Conservation (phyloP, 2,888 invertebrate species). For the Cryptus viduatorius region DNA sequence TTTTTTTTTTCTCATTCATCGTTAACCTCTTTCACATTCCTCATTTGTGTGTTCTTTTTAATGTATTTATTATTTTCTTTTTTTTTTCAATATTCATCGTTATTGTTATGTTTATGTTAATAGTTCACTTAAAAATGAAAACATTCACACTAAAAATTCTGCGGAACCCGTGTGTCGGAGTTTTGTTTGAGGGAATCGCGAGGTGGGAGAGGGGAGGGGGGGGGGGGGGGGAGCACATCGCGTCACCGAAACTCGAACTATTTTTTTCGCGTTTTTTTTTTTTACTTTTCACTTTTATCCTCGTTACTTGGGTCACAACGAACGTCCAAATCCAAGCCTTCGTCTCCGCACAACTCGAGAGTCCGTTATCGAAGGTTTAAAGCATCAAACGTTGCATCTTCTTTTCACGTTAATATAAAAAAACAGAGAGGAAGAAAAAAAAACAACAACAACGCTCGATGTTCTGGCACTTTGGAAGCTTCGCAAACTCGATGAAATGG, state of each 20-base stretch:
- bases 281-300: conserved; percentile 10
- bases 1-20: conserved; percentile 63
- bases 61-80: no score
- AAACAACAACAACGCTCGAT: conserved; percentile 38
- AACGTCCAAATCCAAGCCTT: conserved; percentile 48
- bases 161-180: conserved; percentile 63
- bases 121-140: conserved; percentile 75
- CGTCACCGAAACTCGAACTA: conserved; percentile 60
- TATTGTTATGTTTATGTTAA: conserved; percentile 66
- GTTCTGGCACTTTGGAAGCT: conserved; percentile 57
- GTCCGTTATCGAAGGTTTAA: conserved; percentile 42
- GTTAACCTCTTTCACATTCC: conserved; percentile 30
- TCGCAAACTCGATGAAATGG: conserved; percentile 42
- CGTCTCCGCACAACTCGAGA: conserved; percentile 44
- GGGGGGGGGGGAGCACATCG: not conserved
- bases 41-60: conserved; percentile 47
- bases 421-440: conserved; percentile 7
- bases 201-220: not conserved
- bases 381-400: conserved; percentile 45
- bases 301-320: conserved; percentile 36
- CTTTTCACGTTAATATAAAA: conserved; percentile 16
- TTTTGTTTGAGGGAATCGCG: conserved; percentile 29
- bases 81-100: conserved; percentile 64
- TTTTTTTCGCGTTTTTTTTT: conserved; percentile 14
- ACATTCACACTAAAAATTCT: conserved; percentile 77